Evolutionary conservation across 92 coral and sea anemone genomes (phyloP).

Genomic region (Epizoanthus ramosus): DNA sequence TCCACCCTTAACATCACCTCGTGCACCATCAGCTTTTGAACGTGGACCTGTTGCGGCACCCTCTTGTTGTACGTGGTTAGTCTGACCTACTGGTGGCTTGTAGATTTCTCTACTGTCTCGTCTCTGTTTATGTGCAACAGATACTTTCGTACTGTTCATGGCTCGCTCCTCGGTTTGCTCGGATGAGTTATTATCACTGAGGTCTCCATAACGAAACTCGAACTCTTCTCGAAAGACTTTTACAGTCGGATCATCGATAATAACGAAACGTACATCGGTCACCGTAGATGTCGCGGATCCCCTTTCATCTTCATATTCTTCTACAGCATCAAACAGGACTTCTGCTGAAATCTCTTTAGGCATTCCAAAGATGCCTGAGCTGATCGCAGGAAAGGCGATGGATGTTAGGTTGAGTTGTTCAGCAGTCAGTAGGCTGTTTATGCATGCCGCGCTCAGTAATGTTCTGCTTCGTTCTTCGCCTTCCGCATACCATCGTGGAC

Average conservation of each 20-base stretch:
- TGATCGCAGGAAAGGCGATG: constrained; percentile 57
- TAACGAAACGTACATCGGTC: constrained; percentile 40
- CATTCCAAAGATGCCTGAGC: constrained; percentile 48
- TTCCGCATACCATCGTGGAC: constrained; percentile 40
- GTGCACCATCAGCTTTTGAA: no score
- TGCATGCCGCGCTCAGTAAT: constrained; percentile 19
- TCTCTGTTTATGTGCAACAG: no score
- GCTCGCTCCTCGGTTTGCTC: no score
- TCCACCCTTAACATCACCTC: no score
- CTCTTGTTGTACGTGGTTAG: no score
- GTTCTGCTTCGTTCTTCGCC: background rate
- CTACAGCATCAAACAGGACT: constrained; percentile 43
- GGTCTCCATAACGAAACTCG: background rate
- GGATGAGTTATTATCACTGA: background rate
- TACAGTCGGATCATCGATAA: constrained; percentile 38
- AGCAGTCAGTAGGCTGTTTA: constrained; percentile 10
- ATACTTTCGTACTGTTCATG: no score
- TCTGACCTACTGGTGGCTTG: no score
- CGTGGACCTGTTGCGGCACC: no score
- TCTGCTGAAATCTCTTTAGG: constrained; percentile 47
- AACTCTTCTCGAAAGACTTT: constrained; percentile 34
- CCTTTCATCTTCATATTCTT: background rate
- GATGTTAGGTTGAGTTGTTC: background rate
- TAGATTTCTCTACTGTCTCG: no score
- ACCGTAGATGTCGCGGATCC: background rate